phyloP scores from a whole-genome alignment of 1,140 invertebrate species.

The Zaprionus vittiger region DNA sequence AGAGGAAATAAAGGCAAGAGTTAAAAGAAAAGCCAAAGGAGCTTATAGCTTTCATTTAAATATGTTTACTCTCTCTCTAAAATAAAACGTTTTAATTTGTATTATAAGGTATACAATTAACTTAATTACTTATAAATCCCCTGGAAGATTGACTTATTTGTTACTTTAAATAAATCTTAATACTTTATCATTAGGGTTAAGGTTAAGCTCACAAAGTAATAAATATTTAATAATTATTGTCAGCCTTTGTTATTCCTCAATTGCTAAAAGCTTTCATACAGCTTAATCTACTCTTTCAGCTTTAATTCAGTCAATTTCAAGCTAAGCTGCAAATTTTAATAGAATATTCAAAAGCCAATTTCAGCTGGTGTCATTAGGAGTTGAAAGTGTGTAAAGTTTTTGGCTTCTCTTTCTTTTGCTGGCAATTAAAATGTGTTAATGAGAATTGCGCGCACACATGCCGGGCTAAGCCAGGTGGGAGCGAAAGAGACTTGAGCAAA shows the following conservation, averaged over 20 bases:
- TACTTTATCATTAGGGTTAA: too few relatives aligned
- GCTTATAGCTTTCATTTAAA: not conserved
- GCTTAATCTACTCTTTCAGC: not conserved
- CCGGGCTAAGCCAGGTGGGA: not conserved
- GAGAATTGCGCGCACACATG: constrained; percentile 43
- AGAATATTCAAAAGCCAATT: constrained; percentile 28
- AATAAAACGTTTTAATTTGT: too few relatives aligned
- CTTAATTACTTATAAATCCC: too few relatives aligned
- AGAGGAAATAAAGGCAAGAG: too few relatives aligned
- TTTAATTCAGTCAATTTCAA: not conserved
- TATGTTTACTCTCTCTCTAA: too few relatives aligned
- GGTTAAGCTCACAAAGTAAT: too few relatives aligned
- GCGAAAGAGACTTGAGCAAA: not conserved
- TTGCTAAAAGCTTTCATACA: too few relatives aligned
- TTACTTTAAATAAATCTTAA: too few relatives aligned
- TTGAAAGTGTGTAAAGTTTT: constrained; percentile 26
- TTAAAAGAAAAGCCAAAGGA: not conserved
- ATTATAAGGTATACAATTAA: too few relatives aligned
- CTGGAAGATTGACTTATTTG: too few relatives aligned
- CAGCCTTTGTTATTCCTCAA: too few relatives aligned
- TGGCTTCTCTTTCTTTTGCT: constrained; percentile 16
- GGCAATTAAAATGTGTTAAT: constrained; percentile 61
- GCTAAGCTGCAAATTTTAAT: constrained; percentile 2
- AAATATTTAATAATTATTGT: too few relatives aligned
- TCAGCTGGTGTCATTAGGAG: constrained; percentile 20